Evolutionary conservation across 2,113 vertebrate genomes (phyloP), one percentile per base, ranked within the genome.

Genomic region (Lontra canadensis): DNA sequence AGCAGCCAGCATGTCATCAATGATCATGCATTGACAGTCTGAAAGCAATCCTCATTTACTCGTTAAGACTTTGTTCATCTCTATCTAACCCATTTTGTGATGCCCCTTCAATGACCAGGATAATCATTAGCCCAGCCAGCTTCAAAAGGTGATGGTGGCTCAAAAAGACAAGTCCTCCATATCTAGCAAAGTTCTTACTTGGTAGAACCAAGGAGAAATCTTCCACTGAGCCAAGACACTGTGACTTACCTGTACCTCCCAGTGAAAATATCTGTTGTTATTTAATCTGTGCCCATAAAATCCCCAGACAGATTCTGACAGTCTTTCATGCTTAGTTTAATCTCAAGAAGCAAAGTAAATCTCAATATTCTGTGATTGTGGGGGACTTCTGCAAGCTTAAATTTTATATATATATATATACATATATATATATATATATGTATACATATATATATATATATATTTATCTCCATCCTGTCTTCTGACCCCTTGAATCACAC

Each of bases 321-420:
- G 88, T 39, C 26, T 29, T 69, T 20, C 10, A 74, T 84, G 4
- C 57, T n/a, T 55, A 88, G 92, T 78, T 69, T 81, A 93, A 88
- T 92, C 36, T 88, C 74, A 88, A 86, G 20, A 94, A 79, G 65
- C 55, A 90, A 87, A 96, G 49, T 92, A 63, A 78, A 71, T 86
- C 42, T 25, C 26, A 57, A 52, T 57, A 74, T 76, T 81, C 25
- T 88, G 4, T 73, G 25, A 82, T 26, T 76, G 3, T 15, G 69
- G 59, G 65, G 15, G 44, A 61, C 4, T 67, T 25, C 65, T 2
- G 7, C 18, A 79, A 79, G 20, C 34, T 91, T 7, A 39, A 67
- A 93, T 17, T 47, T 9, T 47, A 47, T 42, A 89, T 63, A 34
- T 44, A 80, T 39, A 85, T 71, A 0, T 8, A 11, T 85, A 42